Conservation (phyloP, 2,888 invertebrate species). For the Hyposoter dolosus region DNA sequence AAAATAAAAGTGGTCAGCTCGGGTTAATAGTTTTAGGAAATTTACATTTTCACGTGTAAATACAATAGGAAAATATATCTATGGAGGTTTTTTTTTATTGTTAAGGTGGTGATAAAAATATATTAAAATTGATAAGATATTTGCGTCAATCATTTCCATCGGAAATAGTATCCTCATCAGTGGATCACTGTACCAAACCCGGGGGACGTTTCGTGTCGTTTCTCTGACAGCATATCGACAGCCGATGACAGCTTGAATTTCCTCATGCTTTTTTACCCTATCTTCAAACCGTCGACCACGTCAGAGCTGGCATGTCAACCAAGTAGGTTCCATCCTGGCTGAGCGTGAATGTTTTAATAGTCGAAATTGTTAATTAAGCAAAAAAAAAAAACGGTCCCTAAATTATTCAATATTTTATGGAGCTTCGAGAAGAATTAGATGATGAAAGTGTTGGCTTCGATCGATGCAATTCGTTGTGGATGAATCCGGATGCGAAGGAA, state of each 20-base stretch:
- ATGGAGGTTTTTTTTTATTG: not conserved
- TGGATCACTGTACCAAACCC: slow-evolving; percentile 41
- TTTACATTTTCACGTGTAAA: not conserved
- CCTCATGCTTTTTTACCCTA: slow-evolving; percentile 60
- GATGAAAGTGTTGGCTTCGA: not conserved
- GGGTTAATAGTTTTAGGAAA: too few relatives aligned
- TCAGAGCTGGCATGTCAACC: slow-evolving; percentile 26
- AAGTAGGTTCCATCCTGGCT: slow-evolving; percentile 15
- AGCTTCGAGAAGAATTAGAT: not conserved
- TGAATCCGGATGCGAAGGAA: not conserved
- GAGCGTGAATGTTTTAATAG: slow-evolving; percentile 14
- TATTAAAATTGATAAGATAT: slow-evolving; percentile 24
- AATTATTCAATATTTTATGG: not conserved
- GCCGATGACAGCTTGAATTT: slow-evolving; percentile 68
- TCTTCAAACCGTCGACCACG: slow-evolving; percentile 31
- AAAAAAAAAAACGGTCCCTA: not conserved
- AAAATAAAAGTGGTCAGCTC: too few relatives aligned
- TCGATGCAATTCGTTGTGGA: not conserved
- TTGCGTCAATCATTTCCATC: slow-evolving; percentile 47
- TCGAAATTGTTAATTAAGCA: slow-evolving; percentile 1
- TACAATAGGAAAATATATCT: not conserved
- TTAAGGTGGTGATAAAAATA: not conserved
- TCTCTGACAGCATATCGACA: slow-evolving; percentile 62
- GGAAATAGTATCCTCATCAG: slow-evolving; percentile 35
- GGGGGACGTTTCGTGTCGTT: slow-evolving; percentile 43